Base-by-base conservation (phyloP, 1,140 invertebrate genomes). In the Trachelipus rathkii region DNA sequence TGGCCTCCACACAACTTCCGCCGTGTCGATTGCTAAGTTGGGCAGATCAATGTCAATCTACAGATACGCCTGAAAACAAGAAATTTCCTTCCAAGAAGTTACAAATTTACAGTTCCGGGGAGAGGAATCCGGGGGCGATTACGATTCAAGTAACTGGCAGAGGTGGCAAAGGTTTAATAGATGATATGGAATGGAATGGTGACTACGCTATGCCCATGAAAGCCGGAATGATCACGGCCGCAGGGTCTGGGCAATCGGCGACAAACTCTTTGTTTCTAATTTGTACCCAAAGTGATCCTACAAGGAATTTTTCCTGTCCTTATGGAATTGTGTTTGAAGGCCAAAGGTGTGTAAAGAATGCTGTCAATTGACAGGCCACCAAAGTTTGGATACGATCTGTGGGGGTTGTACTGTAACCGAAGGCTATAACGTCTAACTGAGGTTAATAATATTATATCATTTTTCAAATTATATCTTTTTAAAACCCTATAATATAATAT, bases 1-100 rank as follows among this genome's bases (percentile, higher is more conserved):
- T n/a, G n/a, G n/a, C n/a, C n/a, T n/a, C n/a, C n/a, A n/a, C 77
- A 67, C 50, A 80, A 80, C 74, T 78, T 80, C 77, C 74, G n/a
- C n/a, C n/a, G n/a, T 80, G 10, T 66, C 75, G 33, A 67, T 80
- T 80, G 79, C 43, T 23, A n/a, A n/a, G n/a, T n/a, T 78, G 15
- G 79, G 79, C n/a, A 7, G 79, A 80, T 44, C 71, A 68, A 2
- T 77, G 79, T 2, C 45, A 68, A 9, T 77, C 79, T 76, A 75
- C 66, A 53, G n/a, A n/a, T n/a, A n/a, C n/a, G n/a, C n/a, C n/a
- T 69, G 21, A 78, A 78, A 74, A 76, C 77, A 45, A 74, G 73
- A 72, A n/a, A n/a, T n/a, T 76, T 80, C 66, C 75, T n/a, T 80
- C 19, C 74, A 78, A 44, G 77, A n/a, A n/a, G 76, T 11, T 70